Evolutionary conservation across 2,888 invertebrate species (phyloP).

Genomic region (Holacanthella duospinosa): DNA sequence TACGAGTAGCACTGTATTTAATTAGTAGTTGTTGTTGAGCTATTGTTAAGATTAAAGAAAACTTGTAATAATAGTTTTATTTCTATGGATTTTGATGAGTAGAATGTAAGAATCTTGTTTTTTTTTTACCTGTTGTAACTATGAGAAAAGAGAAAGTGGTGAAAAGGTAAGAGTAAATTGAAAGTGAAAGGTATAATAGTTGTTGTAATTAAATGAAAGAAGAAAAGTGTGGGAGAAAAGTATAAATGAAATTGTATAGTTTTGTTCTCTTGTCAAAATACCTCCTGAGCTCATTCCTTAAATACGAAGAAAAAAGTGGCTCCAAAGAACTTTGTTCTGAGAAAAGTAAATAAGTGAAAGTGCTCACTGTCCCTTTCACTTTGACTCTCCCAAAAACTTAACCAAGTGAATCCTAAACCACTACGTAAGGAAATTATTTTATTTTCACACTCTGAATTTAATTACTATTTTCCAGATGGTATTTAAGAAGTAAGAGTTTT

Average conservation of each 20-base stretch:
- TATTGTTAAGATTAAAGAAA: neutral
- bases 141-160: neutral
- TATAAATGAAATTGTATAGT: neutral
- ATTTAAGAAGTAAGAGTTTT: neutral
- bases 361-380: neutral
- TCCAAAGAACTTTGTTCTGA: neutral
- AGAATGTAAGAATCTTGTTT: no score
- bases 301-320: no score
- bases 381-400: neutral
- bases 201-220: constrained; percentile 3
- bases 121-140: neutral
- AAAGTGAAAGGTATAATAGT: constrained; percentile 2
- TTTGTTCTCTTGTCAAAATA: neutral
- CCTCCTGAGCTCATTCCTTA: no score
- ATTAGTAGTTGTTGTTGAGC: no score
- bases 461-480: neutral
- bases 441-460: neutral
- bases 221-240: neutral
- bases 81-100: neutral
- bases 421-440: no score
- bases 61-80: neutral
- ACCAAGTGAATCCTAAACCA: neutral
- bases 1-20: no score
- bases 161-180: constrained; percentile 1
- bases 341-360: constrained; percentile 4